Evolutionary conservation across 2,113 vertebrate species (phyloP).

Genomic region (Psammodynastes pulverulentus): DNA sequence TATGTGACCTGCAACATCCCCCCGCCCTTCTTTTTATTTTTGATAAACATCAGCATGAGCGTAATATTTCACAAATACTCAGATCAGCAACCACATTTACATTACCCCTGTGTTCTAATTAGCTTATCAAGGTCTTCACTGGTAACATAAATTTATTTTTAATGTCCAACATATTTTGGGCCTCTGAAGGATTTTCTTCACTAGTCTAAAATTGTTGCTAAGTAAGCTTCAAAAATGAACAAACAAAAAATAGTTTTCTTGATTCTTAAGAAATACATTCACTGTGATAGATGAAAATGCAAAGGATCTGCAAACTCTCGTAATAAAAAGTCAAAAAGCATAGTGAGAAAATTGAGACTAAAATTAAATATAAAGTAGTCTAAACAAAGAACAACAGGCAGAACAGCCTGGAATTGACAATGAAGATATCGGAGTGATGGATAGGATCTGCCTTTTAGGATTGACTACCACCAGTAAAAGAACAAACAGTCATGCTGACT

Average conservation of each 20-base stretch:
- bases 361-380: not conserved
- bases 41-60: not conserved
- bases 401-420: not conserved
- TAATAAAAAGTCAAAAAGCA: not conserved
- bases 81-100: not conserved
- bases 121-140: not conserved
- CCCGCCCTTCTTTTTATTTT: not conserved
- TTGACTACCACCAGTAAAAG: not conserved
- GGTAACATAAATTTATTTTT: not conserved
- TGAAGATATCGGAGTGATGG: not conserved
- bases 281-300: not conserved
- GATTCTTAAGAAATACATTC: not conserved
- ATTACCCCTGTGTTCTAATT: not conserved
- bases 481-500: not conserved
- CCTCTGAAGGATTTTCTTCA: not conserved
- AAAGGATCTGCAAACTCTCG: not conserved
- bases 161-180: not conserved
- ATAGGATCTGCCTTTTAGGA: not conserved
- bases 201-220: not conserved
- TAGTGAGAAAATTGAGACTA: not conserved
- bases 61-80: not conserved
- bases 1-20: not conserved
- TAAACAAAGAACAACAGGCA: not conserved
- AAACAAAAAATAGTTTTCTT: not conserved
- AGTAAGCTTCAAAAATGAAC: not conserved